Percentiles rank a stretch among this genome's conserved stretches.
Conservation (phyloP, 2,113 vertebrate species). For the Calyptomena viridis region DNA sequence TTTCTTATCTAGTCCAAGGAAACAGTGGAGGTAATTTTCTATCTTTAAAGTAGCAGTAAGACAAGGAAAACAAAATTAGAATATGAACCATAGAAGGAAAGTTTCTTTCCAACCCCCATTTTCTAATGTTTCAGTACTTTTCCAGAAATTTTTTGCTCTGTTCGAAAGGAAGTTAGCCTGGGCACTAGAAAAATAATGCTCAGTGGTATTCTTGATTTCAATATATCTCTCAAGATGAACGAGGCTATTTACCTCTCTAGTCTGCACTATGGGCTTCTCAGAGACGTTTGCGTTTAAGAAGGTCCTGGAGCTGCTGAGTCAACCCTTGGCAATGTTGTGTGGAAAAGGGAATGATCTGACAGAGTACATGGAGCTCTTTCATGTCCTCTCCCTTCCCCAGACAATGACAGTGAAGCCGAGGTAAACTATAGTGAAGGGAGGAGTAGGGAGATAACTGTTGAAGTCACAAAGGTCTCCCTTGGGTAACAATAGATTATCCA, state of each 20-base stretch:
- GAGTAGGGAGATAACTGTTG: not conserved
- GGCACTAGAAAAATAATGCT: not conserved
- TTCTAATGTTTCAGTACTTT: not conserved
- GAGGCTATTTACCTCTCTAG: not conserved
- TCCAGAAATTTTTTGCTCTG: not conserved
- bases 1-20: not conserved
- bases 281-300: not conserved
- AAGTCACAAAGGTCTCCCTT: not conserved
- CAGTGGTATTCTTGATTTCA: not conserved
- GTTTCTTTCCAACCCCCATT: accelerated
- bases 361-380: not conserved
- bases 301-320: not conserved
- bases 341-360: not conserved
- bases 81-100: not conserved
- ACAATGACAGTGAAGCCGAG: not conserved
- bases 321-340: accelerated
- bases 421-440: not conserved
- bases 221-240: not conserved
- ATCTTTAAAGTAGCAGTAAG: not conserved
- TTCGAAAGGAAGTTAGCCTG: not conserved
- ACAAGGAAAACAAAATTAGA: not conserved
- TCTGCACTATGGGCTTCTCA: accelerated
- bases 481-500: not conserved
- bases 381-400: not conserved
- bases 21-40: not conserved